Evolutionary conservation across 2,113 vertebrate species (phyloP).

Genomic region (Ahaetulla prasina): DNA sequence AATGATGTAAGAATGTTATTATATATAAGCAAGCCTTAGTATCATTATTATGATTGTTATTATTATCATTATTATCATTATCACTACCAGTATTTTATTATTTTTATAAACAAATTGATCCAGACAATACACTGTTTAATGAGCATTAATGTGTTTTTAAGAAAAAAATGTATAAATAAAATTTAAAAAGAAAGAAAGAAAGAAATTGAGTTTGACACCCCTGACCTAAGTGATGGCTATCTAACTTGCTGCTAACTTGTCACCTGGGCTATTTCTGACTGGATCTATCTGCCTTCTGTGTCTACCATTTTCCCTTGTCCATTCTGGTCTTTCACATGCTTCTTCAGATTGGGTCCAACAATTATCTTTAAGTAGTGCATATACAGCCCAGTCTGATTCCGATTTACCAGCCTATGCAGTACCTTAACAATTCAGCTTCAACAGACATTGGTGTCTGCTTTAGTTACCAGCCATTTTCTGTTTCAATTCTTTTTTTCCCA

Average conservation of each 20-base stretch:
- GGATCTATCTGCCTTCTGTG: not conserved
- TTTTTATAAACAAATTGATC: no score
- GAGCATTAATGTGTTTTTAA: no score
- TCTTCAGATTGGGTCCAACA: not conserved
- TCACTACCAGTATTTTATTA: no score
- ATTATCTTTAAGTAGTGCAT: not conserved
- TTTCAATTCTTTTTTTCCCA: not conserved
- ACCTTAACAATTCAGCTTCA: not conserved
- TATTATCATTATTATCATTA: no score
- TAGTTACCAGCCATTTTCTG: not conserved
- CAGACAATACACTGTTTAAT: no score
- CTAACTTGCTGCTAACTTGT: not conserved
- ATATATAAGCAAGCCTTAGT: no score
- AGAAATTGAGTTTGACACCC: no score
- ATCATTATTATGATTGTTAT: no score
- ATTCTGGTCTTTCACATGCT: not conserved
- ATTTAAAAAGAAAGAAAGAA: no score
- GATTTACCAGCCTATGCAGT: not conserved
- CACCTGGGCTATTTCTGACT: not conserved
- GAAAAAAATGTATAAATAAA: no score
- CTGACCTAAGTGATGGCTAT: not conserved
- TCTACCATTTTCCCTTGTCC: not conserved
- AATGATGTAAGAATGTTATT: no score
- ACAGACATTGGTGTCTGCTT: not conserved
- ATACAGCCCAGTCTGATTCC: not conserved